Percentiles rank a stretch among this genome's conserved stretches.
These are phyloP conservation scores for Callosobruchus maculatus DNA, from an alignment of 2,888 invertebrate genomes.

Conservation along the genomic window DNA sequence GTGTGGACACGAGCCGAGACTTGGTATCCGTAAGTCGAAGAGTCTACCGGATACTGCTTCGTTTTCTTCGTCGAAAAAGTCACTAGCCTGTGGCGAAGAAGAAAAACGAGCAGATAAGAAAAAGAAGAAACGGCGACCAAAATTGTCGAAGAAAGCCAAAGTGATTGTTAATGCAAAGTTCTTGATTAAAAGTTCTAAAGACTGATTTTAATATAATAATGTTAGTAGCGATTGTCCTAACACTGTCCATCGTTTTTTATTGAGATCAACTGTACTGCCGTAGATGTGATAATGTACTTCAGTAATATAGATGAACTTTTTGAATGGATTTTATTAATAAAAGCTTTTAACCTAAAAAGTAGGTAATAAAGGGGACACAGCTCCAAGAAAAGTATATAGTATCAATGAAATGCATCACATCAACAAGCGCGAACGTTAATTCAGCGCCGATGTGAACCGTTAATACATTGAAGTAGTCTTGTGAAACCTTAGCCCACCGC, in stretches of 20 bases:
- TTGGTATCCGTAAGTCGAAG: conserved; percentile 35
- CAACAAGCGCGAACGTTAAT: no score
- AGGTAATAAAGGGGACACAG: no score
- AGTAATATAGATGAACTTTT: not conserved
- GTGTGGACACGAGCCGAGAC: conserved; percentile 3
- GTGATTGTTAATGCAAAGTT: conserved; percentile 32
- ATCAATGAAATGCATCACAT: no score
- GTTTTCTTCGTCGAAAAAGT: conserved; percentile 19
- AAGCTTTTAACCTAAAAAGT: no score
- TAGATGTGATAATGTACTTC: conserved; percentile 25
- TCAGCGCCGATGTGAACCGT: no score
- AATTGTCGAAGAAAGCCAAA: conserved; percentile 39
- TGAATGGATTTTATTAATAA: not conserved
- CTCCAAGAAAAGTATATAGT: no score
- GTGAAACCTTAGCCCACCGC: no score
- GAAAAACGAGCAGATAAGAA: conserved; percentile 25
- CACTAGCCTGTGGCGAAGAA: conserved; percentile 17
- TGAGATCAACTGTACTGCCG: conserved; percentile 28
- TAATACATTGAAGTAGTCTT: no score
- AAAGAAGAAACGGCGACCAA: conserved; percentile 38
- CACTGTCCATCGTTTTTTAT: conserved; percentile 3
- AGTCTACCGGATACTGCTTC: conserved; percentile 36
- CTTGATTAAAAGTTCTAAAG: conserved; percentile 30
- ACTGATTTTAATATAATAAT: not conserved
- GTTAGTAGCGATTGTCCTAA: conserved; percentile 4